Percentiles rank a stretch among this genome's conserved stretches.
Evolutionary conservation across 2,113 vertebrate genomes (phyloP).

Genomic region (Planiliza haematocheilus): DNA sequence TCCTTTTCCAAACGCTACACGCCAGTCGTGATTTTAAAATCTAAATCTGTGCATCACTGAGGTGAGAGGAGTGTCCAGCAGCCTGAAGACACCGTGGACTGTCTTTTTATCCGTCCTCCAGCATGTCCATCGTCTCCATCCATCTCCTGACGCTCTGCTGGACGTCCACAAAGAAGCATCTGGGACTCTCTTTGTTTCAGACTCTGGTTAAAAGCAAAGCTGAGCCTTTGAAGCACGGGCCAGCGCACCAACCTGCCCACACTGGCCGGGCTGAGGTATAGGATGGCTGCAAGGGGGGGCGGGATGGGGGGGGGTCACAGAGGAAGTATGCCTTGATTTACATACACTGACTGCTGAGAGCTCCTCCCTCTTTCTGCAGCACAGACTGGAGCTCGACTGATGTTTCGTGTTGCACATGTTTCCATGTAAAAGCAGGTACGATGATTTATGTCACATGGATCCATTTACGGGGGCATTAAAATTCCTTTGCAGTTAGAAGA

Average conservation of each 20-base stretch:
- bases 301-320: background rate
- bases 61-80: no score
- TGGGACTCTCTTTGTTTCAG: conserved; percentile 49
- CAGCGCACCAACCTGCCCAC: conserved; percentile 46
- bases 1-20: no score
- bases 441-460: conserved; percentile 62
- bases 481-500: conserved; percentile 44
- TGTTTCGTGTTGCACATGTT: conserved; percentile 37
- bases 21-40: no score
- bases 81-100: background rate
- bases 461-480: conserved; percentile 41
- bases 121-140: conserved; percentile 21
- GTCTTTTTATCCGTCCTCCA: conserved; percentile 2
- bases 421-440: background rate
- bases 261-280: conserved; percentile 17
- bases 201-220: conserved; percentile 38
- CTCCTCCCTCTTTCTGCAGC: background rate
- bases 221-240: conserved; percentile 56
- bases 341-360: background rate
- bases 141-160: conserved; percentile 21
- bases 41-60: no score
- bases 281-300: background rate
- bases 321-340: conserved; percentile 43
- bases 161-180: conserved; percentile 44
- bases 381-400: background rate